Evolutionary conservation across 2,888 invertebrate species (phyloP).

Genomic region (Lottia gigantea): DNA sequence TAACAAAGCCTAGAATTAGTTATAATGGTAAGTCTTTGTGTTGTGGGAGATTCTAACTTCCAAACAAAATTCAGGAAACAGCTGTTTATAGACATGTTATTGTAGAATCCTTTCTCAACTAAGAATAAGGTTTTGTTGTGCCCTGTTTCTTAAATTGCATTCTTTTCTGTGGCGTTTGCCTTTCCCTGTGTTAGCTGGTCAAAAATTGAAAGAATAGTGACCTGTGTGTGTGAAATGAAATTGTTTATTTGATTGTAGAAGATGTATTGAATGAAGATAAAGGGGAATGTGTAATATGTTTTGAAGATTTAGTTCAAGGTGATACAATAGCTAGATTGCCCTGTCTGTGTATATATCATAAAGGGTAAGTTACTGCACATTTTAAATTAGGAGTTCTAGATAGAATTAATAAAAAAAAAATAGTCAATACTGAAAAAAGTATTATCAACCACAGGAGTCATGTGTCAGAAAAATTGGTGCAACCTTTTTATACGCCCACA

Average conservation of each 20-base stretch:
- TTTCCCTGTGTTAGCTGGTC: background rate
- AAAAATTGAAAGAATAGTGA: too few relatives aligned
- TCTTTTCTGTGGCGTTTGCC: background rate
- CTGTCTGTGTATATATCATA: constrained; percentile 99
- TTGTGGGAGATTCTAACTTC: too few relatives aligned
- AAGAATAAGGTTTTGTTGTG: constrained; percentile 35
- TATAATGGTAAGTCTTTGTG: constrained; percentile 90
- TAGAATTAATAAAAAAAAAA: too few relatives aligned
- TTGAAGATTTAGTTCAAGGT: constrained; percentile 94
- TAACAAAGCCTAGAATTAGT: constrained; percentile 97
- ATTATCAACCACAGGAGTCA: too few relatives aligned
- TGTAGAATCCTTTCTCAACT: too few relatives aligned
- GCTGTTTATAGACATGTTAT: too few relatives aligned
- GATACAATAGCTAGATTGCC: constrained; percentile 98
- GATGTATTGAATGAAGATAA: constrained; percentile 95
- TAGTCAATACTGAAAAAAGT: too few relatives aligned
- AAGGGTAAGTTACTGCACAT: constrained; percentile 76
- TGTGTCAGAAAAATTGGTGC: too few relatives aligned
- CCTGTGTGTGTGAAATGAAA: background rate
- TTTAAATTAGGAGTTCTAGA: background rate
- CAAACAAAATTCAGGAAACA: background rate
- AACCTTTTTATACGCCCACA: too few relatives aligned
- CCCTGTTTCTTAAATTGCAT: background rate
- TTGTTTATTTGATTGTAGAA: constrained; percentile 78
- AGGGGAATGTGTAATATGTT: constrained; percentile 98